phyloP scores from a whole-genome alignment of 1,140 invertebrate species.

The Lethocerus indicus region DNA sequence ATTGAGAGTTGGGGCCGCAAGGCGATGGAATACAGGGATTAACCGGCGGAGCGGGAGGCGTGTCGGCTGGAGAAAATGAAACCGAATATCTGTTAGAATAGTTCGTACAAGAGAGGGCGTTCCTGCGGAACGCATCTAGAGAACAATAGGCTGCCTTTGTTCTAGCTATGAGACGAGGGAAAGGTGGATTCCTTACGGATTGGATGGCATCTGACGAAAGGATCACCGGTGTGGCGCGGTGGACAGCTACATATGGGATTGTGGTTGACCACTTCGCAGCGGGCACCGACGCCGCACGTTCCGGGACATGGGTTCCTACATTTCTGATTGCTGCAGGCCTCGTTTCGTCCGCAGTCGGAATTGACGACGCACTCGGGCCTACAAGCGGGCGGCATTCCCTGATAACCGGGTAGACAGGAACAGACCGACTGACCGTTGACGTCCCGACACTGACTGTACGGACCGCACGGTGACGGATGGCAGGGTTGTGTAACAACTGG shows the following conservation, averaged over 20 bases:
- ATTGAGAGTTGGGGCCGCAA: slow-evolving; percentile 46
- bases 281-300: slow-evolving; percentile 36
- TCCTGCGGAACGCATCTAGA: background rate
- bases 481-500: slow-evolving; percentile 22
- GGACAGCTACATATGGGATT: slow-evolving; percentile 44
- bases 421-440: slow-evolving; percentile 35
- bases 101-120: background rate
- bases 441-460: slow-evolving; percentile 45
- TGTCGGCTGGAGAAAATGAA: slow-evolving; percentile 17
- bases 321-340: slow-evolving; percentile 34
- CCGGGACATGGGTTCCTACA: slow-evolving; percentile 35
- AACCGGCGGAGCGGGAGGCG: slow-evolving; percentile 20
- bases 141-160: background rate
- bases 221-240: slow-evolving; percentile 46
- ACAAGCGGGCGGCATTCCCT: slow-evolving; percentile 29
- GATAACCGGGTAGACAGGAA: slow-evolving; percentile 29
- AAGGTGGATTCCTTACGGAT: slow-evolving; percentile 25
- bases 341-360: slow-evolving; percentile 29
- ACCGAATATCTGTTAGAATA: background rate
- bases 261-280: slow-evolving; percentile 47
- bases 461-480: slow-evolving; percentile 29
- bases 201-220: slow-evolving; percentile 49
- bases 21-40: slow-evolving; percentile 35
- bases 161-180: background rate
- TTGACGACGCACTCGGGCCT: slow-evolving; percentile 34